Evolutionary conservation across 2,797 vertebrate genomes (phyloP).

Genomic region (Oreochromis grahami): DNA sequence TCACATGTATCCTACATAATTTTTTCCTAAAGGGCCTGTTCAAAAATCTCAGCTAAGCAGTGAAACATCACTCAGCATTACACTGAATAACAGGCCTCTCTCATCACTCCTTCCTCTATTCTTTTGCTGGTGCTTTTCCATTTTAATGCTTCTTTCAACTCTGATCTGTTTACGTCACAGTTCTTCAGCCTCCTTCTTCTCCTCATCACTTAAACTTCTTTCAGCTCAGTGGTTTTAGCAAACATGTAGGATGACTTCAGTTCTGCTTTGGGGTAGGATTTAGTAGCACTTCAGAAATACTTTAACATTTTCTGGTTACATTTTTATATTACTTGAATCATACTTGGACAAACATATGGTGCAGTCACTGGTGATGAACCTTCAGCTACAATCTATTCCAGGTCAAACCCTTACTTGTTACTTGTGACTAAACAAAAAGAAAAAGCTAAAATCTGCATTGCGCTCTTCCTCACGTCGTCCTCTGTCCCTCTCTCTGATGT

Average conservation of each 20-base stretch:
- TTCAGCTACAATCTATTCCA: neutral
- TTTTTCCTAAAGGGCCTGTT: neutral
- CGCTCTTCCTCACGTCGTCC: neutral
- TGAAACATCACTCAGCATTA: constrained; percentile 14
- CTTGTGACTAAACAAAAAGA: neutral
- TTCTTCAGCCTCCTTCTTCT: neutral
- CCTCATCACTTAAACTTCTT: neutral
- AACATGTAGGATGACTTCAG: neutral
- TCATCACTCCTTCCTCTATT: constrained; percentile 6
- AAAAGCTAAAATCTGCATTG: neutral
- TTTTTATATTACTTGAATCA: neutral
- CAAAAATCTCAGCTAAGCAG: neutral
- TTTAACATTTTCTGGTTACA: neutral
- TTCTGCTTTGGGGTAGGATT: neutral
- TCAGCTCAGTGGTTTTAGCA: neutral
- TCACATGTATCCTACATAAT: neutral
- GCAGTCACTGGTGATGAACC: neutral
- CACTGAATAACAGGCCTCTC: constrained; percentile 2
- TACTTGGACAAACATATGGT: neutral
- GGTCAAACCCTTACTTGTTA: neutral
- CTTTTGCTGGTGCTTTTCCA: constrained; percentile 1
- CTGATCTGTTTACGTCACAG: neutral
- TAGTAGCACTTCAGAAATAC: neutral
- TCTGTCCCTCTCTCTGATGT: neutral
- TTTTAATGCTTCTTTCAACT: neutral